Conservation (phyloP, 2,888 invertebrate species). For the Sisyra terminalis region DNA sequence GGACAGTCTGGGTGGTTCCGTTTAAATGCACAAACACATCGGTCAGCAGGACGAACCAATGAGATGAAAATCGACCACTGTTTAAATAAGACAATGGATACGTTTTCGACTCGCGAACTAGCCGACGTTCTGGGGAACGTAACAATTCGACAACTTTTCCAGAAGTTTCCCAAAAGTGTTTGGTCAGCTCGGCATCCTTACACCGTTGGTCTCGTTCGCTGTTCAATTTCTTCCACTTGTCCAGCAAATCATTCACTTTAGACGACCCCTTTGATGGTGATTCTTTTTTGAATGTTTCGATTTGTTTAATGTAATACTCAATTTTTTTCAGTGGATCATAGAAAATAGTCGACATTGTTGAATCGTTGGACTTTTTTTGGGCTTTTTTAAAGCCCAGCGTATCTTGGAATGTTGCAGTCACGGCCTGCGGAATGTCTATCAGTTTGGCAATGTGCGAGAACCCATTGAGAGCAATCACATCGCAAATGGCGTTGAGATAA, state of each 20-base stretch:
- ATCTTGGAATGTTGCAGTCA: constrained; percentile 17
- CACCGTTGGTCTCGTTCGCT: constrained; percentile 43
- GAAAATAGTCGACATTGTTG: constrained; percentile 39
- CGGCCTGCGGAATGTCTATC: constrained; percentile 39
- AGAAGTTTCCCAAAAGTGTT: constrained; percentile 55
- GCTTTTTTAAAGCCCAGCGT: constrained; percentile 1
- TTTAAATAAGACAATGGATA: constrained; percentile 50
- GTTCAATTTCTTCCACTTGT: constrained; percentile 43
- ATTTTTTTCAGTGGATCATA: constrained; percentile 34
- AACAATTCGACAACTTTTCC: constrained; percentile 45
- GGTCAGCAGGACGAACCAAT: constrained; percentile 67
- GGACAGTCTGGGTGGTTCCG: constrained; percentile 45
- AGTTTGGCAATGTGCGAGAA: constrained; percentile 46
- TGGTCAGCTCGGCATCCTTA: constrained; percentile 50
- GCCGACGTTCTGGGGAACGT: constrained; percentile 47
- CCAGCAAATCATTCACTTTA: constrained; percentile 35
- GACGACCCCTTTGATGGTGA: not conserved
- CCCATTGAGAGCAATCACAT: constrained; percentile 55
- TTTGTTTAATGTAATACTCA: not conserved
- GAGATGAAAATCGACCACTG: constrained; percentile 56
- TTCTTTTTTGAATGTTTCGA: not conserved
- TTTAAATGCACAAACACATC: constrained; percentile 64
- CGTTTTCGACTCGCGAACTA: constrained; percentile 60
- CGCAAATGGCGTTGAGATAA: constrained; percentile 54
- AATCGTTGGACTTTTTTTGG: constrained; percentile 22